Base-by-base conservation (phyloP, 2,888 invertebrate genomes). In the Frankliniella intonsa region DNA sequence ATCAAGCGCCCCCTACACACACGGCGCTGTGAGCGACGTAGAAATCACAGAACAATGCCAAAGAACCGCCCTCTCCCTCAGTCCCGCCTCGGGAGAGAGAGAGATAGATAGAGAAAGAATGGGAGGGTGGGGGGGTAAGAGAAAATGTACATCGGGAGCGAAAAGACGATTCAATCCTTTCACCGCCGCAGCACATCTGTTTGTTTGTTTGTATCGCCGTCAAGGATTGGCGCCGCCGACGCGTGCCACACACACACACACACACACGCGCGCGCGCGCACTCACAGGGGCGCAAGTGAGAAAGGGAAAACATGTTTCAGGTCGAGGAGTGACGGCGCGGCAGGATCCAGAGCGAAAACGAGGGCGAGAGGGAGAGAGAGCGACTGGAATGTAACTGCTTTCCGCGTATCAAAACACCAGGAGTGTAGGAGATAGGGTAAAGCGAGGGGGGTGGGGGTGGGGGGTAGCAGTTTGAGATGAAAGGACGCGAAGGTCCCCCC, bases 321-420 rank as follows among this genome's bases (percentile, higher is more conserved):
- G 69, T n/a, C 8, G 12, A 25, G 69, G 69, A 76, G 25, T 2
- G 69, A 10, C 22, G 25, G 69, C 25, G 25, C 22, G 25, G 69
- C 25, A 76, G 22, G 22, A 19, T 69, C 69, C n/a, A 55, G 38
- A 38, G 38, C 2, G 38, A n/a, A n/a, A n/a, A n/a, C 51, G 51
- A 51, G 55, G 55, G 17, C 55, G 55, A 5, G 2, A 62, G 62
- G 17, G 55, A 7, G 55, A 19, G 55, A n/a, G n/a, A n/a, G n/a
- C 2, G 22, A 76, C 8, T 76, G 69, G 69, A 76, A 76, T 76
- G 69, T 76, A 76, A 76, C 69, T 22, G 69, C 22, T 69, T 69
- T 55, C 17, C 55, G 55, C 55, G 14, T 76, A 76, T 76, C 69
- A 76, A 76, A 76, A 76, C 69, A 76, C 69, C 69, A 76, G 69